Evolutionary conservation across 2,888 invertebrate genomes (phyloP).

Genomic region (Sericinus montela): DNA sequence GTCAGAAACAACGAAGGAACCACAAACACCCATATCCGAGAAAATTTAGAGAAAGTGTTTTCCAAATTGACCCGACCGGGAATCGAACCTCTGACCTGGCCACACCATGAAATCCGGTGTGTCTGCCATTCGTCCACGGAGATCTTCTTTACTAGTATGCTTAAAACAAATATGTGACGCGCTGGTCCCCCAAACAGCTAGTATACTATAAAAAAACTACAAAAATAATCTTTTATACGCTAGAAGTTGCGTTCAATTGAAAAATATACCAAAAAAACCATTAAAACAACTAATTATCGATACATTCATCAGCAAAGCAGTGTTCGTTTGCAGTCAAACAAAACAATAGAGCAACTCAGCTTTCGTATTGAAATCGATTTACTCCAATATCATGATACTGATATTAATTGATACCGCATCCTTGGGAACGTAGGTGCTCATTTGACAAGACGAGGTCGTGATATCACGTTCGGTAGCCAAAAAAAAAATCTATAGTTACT

Average conservation of each 20-base stretch:
- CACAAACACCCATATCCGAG: too few relatives aligned
- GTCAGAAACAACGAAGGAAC: too few relatives aligned
- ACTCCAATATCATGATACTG: constrained; percentile 21
- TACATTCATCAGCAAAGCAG: constrained; percentile 29
- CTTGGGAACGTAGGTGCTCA: constrained; percentile 42
- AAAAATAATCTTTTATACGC: too few relatives aligned
- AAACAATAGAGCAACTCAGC: constrained; percentile 14
- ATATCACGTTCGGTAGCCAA: constrained; percentile 39
- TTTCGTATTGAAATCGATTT: constrained; percentile 30
- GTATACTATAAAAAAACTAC: too few relatives aligned
- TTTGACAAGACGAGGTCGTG: constrained; percentile 57
- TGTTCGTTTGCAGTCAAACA: constrained; percentile 26
- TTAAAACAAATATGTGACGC: too few relatives aligned
- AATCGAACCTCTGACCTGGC: too few relatives aligned
- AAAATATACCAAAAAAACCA: background rate
- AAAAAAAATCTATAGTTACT: constrained; percentile 46
- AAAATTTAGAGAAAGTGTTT: too few relatives aligned
- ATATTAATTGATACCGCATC: constrained; percentile 44
- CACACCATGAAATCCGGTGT: too few relatives aligned
- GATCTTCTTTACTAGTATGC: too few relatives aligned
- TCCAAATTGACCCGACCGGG: too few relatives aligned
- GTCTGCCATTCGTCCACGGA: too few relatives aligned
- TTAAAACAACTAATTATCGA: background rate
- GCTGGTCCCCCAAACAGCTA: too few relatives aligned
- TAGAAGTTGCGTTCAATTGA: background rate